A percentile compares a stretch with the other conserved stretches of the same genome.
phyloP scores from a whole-genome alignment of 2,888 invertebrate species.

The Anodontia alba region DNA sequence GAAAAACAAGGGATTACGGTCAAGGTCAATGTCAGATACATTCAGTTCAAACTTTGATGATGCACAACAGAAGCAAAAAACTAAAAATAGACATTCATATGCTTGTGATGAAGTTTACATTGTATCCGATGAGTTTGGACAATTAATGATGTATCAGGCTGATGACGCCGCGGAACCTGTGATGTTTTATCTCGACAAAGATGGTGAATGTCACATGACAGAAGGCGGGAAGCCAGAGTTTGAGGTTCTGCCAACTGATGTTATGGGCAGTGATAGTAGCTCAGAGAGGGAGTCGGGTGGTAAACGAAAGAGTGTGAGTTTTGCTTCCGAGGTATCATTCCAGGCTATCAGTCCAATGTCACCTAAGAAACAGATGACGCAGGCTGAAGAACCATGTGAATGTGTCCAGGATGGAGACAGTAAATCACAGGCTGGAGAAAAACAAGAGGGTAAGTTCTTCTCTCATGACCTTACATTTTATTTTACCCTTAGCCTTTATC shows the following conservation, averaged over 20 bases:
- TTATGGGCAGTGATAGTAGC: slow-evolving; percentile 55
- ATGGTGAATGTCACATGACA: slow-evolving; percentile 62
- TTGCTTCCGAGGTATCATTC: slow-evolving; percentile 83
- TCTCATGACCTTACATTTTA: too few relatives aligned
- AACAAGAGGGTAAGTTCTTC: not conserved
- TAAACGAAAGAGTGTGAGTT: slow-evolving; percentile 82
- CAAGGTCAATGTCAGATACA: slow-evolving; percentile 74
- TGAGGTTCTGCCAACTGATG: slow-evolving; percentile 46
- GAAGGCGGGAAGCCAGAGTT: slow-evolving; percentile 55
- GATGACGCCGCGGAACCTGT: slow-evolving; percentile 61
- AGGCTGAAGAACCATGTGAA: not conserved
- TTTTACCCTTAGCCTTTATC: too few relatives aligned
- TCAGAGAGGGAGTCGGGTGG: slow-evolving; percentile 55
- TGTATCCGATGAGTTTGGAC: slow-evolving; percentile 66
- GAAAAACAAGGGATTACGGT: slow-evolving; percentile 63
- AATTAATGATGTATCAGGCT: slow-evolving; percentile 62
- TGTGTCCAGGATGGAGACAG: not conserved
- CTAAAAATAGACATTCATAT: slow-evolving; percentile 77
- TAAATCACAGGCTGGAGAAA: not conserved
- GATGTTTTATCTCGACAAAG: slow-evolving; percentile 65
- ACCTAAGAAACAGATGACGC: slow-evolving; percentile 50
- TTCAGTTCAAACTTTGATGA: slow-evolving; percentile 63
- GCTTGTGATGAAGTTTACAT: slow-evolving; percentile 79
- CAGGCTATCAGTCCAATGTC: slow-evolving; percentile 79
- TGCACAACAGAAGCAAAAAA: slow-evolving; percentile 61